Base-by-base conservation (phyloP, 2,113 vertebrate genomes). In the Jaculus jaculus region DNA sequence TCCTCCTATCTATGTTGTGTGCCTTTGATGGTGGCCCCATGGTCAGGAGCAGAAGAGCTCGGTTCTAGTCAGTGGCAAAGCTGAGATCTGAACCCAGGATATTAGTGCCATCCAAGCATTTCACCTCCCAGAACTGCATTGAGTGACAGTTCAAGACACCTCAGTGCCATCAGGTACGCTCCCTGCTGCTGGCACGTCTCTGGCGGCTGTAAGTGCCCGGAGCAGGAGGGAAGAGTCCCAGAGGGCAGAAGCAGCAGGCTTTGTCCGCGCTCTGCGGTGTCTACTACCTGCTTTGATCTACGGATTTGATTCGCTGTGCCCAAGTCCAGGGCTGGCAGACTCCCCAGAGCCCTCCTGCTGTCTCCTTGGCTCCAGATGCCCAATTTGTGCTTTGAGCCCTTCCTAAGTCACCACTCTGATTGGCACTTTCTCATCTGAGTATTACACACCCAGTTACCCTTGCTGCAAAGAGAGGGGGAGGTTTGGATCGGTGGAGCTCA, bases 401-500 rank as follows among this genome's bases (percentile, higher is more conserved):
- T 78, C 32, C 54, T n/a, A 13, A 79, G 84, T 75, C 72, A 37
- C 32, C 61, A 37, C 7, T 1, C 51, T 81, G 39, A 58, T 54
- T 86, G 30, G 24, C 12, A 20, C 58, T 39, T 23, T 72, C 58
- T 72, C 24, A 39, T 79, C 37, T 77, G 61, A 68, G 7, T 54
- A 20, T 21, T 73, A 84, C n/a, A 23, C 9, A 24, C 0, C 47
- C 73, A 39, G 69, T 80, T 81, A 51, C 15, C 24, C 60, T 93
- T 82, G 34, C n/a, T 90, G 78, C 47, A 80, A 92, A 91, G 74
- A 94, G 51, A 10, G 16, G 39, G 42, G 24, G 54, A 23, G 5
- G n/a, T 92, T 93, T 85, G 73, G 85, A 63, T 77, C 60, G 74
- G 58, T 71, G 81, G 63, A 93, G 60, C 26, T 9, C 34, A 90